These are phyloP conservation scores for Drosophila ohnishii DNA, from an alignment of 1,140 invertebrate genomes.

Conservation along the genomic window DNA sequence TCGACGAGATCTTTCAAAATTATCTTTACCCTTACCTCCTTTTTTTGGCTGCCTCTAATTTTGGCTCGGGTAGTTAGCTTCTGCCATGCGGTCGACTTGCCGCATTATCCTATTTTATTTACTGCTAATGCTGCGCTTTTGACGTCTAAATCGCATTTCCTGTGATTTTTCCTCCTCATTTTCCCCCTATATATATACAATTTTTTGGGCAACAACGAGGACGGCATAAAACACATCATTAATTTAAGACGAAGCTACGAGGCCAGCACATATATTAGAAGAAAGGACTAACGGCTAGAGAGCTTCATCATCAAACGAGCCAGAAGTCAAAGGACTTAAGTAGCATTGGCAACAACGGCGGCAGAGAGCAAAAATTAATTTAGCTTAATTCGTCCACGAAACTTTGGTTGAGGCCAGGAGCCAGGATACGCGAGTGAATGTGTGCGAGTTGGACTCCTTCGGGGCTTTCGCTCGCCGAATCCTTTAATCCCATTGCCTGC, in stretches of 20 bases:
- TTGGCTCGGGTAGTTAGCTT: conserved; percentile 26
- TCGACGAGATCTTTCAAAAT: not conserved
- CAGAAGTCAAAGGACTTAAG: conserved; percentile 77
- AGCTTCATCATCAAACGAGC: conserved; percentile 40
- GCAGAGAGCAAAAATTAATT: conserved; percentile 80
- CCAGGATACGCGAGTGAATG: conserved; percentile 55
- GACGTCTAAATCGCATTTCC: conserved; percentile 74
- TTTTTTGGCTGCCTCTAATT: conserved; percentile 21
- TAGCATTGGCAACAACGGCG: conserved; percentile 50
- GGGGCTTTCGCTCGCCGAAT: conserved; percentile 55
- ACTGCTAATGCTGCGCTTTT: conserved; percentile 80
- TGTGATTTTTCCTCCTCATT: conserved; percentile 63
- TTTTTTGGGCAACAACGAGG: conserved; percentile 29
- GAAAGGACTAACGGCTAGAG: conserved; percentile 15
- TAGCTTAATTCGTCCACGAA: conserved; percentile 82
- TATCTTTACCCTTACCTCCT: conserved; percentile 6
- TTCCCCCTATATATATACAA: conserved; percentile 18
- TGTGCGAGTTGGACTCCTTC: conserved; percentile 36
- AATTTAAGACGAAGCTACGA: conserved; percentile 71
- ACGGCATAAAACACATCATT: conserved; percentile 78
- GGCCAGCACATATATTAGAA: conserved; percentile 34
- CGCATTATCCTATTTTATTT: conserved; percentile 81
- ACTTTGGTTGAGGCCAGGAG: conserved; percentile 62
- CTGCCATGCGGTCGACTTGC: conserved; percentile 70
- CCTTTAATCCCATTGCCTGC: conserved; percentile 82